Percentiles rank a stretch among this genome's conserved stretches.
These are phyloP conservation scores for Aselliscus stoliczkanus DNA, from an alignment of 2,797 vertebrate species.

Conservation along the genomic window DNA sequence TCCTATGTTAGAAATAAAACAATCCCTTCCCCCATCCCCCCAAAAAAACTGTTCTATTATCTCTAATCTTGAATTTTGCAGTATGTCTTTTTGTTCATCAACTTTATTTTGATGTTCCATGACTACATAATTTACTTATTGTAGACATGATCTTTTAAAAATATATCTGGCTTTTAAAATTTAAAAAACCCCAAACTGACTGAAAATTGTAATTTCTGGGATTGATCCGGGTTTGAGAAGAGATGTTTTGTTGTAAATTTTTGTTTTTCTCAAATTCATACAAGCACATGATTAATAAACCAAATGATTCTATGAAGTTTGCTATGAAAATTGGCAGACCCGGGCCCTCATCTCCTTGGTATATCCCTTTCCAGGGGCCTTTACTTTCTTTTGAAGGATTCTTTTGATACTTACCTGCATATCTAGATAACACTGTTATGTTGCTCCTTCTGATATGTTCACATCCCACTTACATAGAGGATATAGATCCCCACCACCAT, in stretches of 20 bases:
- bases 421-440: background rate
- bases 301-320: background rate
- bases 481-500: background rate
- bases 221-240: background rate
- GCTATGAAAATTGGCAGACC: background rate
- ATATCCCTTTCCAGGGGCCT: background rate
- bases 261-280: background rate
- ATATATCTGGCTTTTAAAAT: constrained; percentile 53
- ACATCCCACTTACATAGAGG: background rate
- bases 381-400: background rate
- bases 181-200: too few species aligned
- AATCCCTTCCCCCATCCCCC: background rate
- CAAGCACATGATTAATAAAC: background rate
- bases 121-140: constrained; percentile 18
- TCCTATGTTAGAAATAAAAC: background rate
- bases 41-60: background rate
- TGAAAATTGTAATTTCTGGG: background rate
- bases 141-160: constrained; percentile 30
- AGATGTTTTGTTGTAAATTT: background rate
- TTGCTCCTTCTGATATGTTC: background rate
- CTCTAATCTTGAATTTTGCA: constrained; percentile 27
- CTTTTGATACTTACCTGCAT: background rate
- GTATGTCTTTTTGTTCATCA: constrained; percentile 73
- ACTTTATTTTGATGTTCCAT: background rate
- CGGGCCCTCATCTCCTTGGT: background rate